Base-by-base conservation (phyloP, 2,797 vertebrate genomes). In the Euthynnus affinis region DNA sequence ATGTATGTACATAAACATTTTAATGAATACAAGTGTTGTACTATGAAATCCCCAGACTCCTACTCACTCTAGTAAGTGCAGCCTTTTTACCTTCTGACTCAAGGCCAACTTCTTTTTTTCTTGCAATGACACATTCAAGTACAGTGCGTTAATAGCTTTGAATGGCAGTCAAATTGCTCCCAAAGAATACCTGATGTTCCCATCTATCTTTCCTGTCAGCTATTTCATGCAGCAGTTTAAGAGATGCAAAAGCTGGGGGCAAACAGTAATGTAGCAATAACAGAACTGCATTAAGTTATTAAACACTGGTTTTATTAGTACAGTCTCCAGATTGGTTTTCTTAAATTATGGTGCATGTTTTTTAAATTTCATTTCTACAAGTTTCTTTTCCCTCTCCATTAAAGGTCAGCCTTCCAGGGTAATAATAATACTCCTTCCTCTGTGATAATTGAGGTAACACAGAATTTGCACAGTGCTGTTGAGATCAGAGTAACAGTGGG, bases 321-420 rank as follows among this genome's bases (percentile, higher is more conserved):
- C 2, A 2, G 6, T 44, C 14, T 71, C n/a, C 59, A 3, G 34
- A 51, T 42, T 61, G 15, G 9, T 70, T 66, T 61, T 15, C 12
- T 69, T 58, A 7, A 56, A 46, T 53, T 25, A 55, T 23, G 13
- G 32, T 59, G 29, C 17, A 15, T 2, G 57, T 51, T n/a, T 42
- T 59, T 23, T 10, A 18, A 29, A 22, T 75, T 64, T 74, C 0
- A 71, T 42, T 74, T 58, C 14, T 71, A 58, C 23, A 58, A 22
- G 29, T 76, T 62, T 40, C 37, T 70, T 81, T 73, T 67, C 61
- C 25, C 18, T 23, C 23, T 82, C 7, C 62, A 63, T 76, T 55
- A 56, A 76, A 71, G 56, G 55, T 73, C 6, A 73, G 9, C 48
- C 17, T 53, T 76, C 49, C 55, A 64, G 29, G 55, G 22, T 71